Evolutionary conservation across 2,797 vertebrate genomes (phyloP), one percentile per base, ranked within the genome.

Genomic region (Oreonectes daqikongensis): DNA sequence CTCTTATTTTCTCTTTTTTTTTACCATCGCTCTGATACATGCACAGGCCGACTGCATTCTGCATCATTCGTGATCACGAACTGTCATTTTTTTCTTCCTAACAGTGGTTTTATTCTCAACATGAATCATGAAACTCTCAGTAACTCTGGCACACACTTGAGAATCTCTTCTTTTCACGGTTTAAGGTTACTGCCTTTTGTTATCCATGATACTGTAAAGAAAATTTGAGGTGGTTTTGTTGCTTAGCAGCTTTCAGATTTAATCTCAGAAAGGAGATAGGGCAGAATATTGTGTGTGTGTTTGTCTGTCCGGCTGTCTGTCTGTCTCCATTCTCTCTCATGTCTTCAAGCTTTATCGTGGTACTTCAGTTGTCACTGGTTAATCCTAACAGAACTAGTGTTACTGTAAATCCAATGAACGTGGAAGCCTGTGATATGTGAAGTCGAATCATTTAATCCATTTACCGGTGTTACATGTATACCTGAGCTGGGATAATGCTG

Each of bases 131-230:
- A 66, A 75, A 53, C 55, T 75, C 68, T 80, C 68, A 67, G 64
- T 42, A 68, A 52, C 50, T 55, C 22, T 57, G 24, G 69, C 28
- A 77, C 80, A 63, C 76, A 86, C 80, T 86, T 85, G 83, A 81
- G 53, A 32, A 40, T 73, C 71, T 14, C 67, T 40, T 30, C 38
- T 69, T 72, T 76, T 71, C 35, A 59, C 67, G 18, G 77, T 73
- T n/a, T 57, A 48, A 64, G 63, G 61, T 68, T 42, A 77, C 78
- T 79, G 82, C 84, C 82, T 87, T 84, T 74, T 60, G 77, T 63
- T 79, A 86, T 87, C 67, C 42, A 72, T 79, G 79, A 79, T 85
- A 83, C 85, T 86, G 79, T 84, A 85, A 83, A 76, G 69, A 61
- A 76, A 78, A 75, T 76, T 64, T 67, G 74, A 53, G 53, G 67